Evolutionary conservation across 2,113 vertebrate species (phyloP).

Genomic region (Chroicocephalus ridibundus): DNA sequence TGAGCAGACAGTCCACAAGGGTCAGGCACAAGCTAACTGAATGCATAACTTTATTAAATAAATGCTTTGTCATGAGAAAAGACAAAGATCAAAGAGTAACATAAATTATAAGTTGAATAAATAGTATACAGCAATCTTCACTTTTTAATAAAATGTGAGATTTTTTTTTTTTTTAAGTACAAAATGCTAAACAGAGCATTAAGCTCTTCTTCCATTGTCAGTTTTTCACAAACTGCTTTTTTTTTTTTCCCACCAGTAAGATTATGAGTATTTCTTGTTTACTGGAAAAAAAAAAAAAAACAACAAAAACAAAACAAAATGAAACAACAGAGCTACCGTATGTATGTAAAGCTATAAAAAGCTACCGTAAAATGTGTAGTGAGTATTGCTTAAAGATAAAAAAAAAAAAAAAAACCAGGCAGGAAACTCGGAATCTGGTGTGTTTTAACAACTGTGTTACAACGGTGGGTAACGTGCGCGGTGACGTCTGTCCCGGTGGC

Average conservation of each 20-base stretch:
- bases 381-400: constrained; percentile 82
- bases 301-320: constrained; percentile 64
- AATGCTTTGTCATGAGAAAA: constrained; percentile 99
- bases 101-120: constrained; percentile 99
- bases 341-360: constrained; percentile 81
- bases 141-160: constrained; percentile 95
- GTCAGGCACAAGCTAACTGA: constrained; percentile 78
- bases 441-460: constrained; percentile 71
- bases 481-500: constrained; percentile 21
- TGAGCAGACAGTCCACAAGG: neutral
- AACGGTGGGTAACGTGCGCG: constrained; percentile 50
- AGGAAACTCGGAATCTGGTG: constrained; percentile 84
- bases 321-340: constrained; percentile 74
- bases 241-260: constrained; percentile 80
- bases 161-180: constrained; percentile 87
- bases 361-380: constrained; percentile 84
- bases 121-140: constrained; percentile 99
- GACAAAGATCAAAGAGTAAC: constrained; percentile 99
- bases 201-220: constrained; percentile 83
- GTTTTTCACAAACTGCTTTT: constrained; percentile 84
- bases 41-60: constrained; percentile 99
- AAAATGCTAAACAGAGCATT: constrained; percentile 92
- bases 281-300: constrained; percentile 66
- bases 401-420: constrained; percentile 68
- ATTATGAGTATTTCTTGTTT: constrained; percentile 84